Conservation (phyloP, 2,888 invertebrate species). For the Epistrophella euchroma region DNA sequence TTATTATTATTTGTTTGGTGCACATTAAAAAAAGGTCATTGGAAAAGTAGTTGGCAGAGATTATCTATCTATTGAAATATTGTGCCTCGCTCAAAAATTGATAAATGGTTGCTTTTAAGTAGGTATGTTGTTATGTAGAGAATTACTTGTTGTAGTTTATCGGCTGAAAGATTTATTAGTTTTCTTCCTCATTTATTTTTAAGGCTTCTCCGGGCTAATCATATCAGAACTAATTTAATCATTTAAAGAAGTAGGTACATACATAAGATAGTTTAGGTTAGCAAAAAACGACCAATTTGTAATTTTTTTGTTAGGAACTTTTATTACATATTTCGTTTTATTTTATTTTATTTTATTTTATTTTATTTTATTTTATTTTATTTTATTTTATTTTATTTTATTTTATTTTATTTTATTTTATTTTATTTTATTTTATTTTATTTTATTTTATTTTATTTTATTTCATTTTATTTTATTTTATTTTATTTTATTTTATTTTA, state of each 20-base stretch:
- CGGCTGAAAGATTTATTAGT: not conserved
- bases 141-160: slow-evolving; percentile 2
- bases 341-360: too few relatives aligned
- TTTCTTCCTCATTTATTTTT: not conserved
- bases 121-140: slow-evolving; percentile 7
- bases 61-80: slow-evolving; percentile 48
- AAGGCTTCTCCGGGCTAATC: not conserved
- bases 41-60: slow-evolving; percentile 36
- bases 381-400: too few relatives aligned
- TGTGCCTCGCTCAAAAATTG: slow-evolving; percentile 48
- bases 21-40: slow-evolving; percentile 48
- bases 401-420: too few relatives aligned
- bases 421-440: too few relatives aligned
- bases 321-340: too few relatives aligned
- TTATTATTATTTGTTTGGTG: slow-evolving; percentile 43
- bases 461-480: too few relatives aligned
- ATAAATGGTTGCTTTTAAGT: slow-evolving; percentile 53
- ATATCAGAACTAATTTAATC: not conserved
- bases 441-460: too few relatives aligned
- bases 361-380: too few relatives aligned
- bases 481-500: too few relatives aligned
- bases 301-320: too few relatives aligned
- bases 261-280: too few relatives aligned
- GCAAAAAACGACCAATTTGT: too few relatives aligned
- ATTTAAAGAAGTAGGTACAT: not conserved